A percentile compares a stretch with the other conserved stretches of the same genome.
These are phyloP conservation scores for Aptenodytes patagonicus DNA, from an alignment of 2,113 vertebrate genomes.

Conservation along the genomic window DNA sequence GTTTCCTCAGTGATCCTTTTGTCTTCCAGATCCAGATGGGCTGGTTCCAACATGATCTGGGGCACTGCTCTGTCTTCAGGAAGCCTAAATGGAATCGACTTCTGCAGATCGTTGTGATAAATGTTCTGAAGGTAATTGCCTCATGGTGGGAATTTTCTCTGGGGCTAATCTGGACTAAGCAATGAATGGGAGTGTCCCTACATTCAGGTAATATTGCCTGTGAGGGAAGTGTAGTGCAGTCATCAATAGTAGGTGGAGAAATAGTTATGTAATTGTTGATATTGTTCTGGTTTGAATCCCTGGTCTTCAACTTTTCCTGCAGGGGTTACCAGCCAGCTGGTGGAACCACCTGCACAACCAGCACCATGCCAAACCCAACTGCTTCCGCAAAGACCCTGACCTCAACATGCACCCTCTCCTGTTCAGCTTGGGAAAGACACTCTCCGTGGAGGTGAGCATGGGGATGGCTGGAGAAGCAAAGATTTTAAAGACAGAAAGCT, in stretches of 20 bases:
- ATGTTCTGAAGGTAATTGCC: conserved; percentile 57
- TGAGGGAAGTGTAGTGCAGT: neutral
- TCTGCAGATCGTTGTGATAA: conserved; percentile 60
- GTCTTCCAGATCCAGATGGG: conserved; percentile 58
- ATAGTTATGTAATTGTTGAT: neutral
- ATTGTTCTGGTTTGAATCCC: neutral
- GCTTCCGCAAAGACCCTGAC: conserved; percentile 82
- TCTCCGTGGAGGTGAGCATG: conserved; percentile 74
- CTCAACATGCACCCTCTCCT: conserved; percentile 83
- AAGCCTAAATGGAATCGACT: conserved; percentile 68
- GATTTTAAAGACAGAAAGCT: neutral
- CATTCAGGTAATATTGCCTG: neutral
- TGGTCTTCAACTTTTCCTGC: neutral
- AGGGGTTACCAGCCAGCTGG: conserved; percentile 81
- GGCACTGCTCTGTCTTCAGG: conserved; percentile 70
- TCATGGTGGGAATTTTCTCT: neutral
- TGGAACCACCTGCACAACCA: conserved; percentile 85
- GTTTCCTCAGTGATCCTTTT: neutral
- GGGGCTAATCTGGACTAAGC: neutral
- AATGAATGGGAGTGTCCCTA: neutral
- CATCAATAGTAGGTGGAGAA: neutral
- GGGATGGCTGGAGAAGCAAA: neutral
- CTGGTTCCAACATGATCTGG: conserved; percentile 73
- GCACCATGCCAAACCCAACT: conserved; percentile 85
- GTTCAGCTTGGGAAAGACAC: conserved; percentile 79